A percentile compares a stretch with the other conserved stretches of the same genome.
Evolutionary conservation across 2,888 invertebrate species (phyloP).

Genomic region (Serrognathus titanus): DNA sequence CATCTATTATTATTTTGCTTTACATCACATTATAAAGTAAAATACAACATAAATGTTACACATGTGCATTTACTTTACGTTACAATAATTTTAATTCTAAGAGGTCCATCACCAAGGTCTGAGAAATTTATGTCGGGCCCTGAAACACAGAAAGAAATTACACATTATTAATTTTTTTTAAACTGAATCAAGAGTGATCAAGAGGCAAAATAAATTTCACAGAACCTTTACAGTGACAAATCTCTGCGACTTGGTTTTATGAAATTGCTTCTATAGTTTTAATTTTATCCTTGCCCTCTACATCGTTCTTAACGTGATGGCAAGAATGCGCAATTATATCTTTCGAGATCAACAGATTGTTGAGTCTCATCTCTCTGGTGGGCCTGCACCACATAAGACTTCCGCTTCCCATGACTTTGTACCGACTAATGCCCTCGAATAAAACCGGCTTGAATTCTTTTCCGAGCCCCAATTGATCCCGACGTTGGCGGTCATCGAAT

Average conservation of each 20-base stretch:
- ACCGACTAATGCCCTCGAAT: conserved; percentile 19
- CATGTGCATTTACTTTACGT: neutral
- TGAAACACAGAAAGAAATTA: conserved; percentile 36
- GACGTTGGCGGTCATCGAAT: conserved; percentile 8
- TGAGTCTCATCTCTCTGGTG: conserved; percentile 18
- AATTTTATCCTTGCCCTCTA: conserved; percentile 2
- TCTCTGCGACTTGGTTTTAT: neutral
- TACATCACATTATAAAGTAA: too few relatives aligned
- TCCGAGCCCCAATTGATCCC: conserved; percentile 12
- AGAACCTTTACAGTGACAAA: conserved; percentile 24
- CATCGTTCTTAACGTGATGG: neutral
- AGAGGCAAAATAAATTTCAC: conserved; percentile 32
- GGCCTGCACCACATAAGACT: conserved; percentile 22
- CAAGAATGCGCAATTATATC: conserved; percentile 23
- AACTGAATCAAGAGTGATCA: conserved; percentile 13
- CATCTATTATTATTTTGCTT: too few relatives aligned
- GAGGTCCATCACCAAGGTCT: conserved; percentile 39
- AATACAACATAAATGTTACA: too few relatives aligned
- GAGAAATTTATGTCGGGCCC: conserved; percentile 44
- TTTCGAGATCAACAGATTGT: conserved; percentile 22
- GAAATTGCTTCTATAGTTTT: conserved; percentile 2
- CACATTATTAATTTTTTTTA: conserved; percentile 10
- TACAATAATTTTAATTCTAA: conserved; percentile 33
- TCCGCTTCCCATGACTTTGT: conserved; percentile 21
- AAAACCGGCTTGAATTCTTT: conserved; percentile 20